A percentile compares a stretch with the other conserved stretches of the same genome.
These are phyloP conservation scores for Menura novaehollandiae DNA, from an alignment of 2,113 vertebrate genomes.

Conservation along the genomic window DNA sequence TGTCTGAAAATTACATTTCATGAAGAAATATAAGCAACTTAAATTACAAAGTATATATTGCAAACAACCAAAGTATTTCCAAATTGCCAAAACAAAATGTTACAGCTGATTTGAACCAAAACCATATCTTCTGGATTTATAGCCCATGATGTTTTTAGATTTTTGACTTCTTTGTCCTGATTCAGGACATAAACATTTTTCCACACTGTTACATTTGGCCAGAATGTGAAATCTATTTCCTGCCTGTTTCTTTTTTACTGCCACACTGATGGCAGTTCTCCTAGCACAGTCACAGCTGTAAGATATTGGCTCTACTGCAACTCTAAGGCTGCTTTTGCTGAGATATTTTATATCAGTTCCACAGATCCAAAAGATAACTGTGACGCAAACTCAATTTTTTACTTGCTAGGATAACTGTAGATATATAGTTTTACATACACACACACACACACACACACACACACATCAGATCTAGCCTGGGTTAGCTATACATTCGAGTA, in stretches of 20 bases:
- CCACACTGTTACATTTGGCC: slow-evolving; percentile 46
- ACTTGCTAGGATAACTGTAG: background rate
- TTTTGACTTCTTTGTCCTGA: slow-evolving; percentile 44
- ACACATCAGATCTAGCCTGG: background rate
- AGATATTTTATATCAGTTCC: slow-evolving; percentile 9
- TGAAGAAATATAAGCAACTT: background rate
- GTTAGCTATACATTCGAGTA: background rate
- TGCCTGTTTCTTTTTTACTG: slow-evolving; percentile 59
- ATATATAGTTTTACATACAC: background rate
- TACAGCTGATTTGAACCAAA: slow-evolving; percentile 26
- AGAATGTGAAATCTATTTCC: slow-evolving; percentile 51
- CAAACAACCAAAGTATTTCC: slow-evolving; percentile 1
- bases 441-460: background rate
- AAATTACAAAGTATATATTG: background rate
- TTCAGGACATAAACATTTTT: slow-evolving; percentile 60
- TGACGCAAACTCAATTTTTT: slow-evolving; percentile 5
- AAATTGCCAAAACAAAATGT: slow-evolving; percentile 28
- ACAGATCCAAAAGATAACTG: slow-evolving; percentile 33
- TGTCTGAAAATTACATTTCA: background rate
- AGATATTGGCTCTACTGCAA: slow-evolving; percentile 46
- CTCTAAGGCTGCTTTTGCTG: background rate
- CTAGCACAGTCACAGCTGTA: slow-evolving; percentile 49
- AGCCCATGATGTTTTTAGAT: slow-evolving; percentile 32
- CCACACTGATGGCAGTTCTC: slow-evolving; percentile 42
- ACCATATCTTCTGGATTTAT: slow-evolving; percentile 7